Conservation (phyloP, 1,140 invertebrate species). For the Caenorhabditis latens region DNA sequence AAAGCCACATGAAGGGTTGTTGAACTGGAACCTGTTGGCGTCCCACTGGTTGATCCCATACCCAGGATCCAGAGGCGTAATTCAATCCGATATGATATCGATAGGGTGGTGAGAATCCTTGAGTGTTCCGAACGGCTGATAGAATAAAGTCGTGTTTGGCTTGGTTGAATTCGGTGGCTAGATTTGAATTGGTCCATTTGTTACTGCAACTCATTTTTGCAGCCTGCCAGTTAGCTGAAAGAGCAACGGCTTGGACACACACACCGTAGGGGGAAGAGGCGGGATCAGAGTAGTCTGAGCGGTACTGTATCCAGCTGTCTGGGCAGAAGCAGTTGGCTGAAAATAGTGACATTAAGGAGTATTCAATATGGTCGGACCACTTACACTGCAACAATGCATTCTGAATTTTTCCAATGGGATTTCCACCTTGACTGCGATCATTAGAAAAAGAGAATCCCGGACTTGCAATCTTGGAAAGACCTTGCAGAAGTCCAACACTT, state of each 20-base stretch:
- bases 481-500: not conserved
- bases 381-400: too few relatives aligned
- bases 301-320: not conserved
- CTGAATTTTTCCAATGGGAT: not conserved
- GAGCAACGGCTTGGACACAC: not conserved
- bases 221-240: not conserved
- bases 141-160: not conserved
- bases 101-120: not conserved
- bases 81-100: not conserved
- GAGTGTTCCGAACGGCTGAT: too few relatives aligned
- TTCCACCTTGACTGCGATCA: not conserved
- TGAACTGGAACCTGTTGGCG: not conserved
- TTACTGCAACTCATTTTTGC: not conserved
- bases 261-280: not conserved
- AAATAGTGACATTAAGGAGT: not conserved
- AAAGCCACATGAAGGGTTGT: not conserved
- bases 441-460: not conserved
- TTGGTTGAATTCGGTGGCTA: not conserved
- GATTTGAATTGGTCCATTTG: not conserved
- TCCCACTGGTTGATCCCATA: not conserved
- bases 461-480: not conserved
- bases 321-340: not conserved
- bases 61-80: not conserved
- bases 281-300: not conserved
- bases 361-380: too few relatives aligned